Evolutionary conservation across 2,888 invertebrate species (phyloP).

Genomic region (Leucoma salicis): DNA sequence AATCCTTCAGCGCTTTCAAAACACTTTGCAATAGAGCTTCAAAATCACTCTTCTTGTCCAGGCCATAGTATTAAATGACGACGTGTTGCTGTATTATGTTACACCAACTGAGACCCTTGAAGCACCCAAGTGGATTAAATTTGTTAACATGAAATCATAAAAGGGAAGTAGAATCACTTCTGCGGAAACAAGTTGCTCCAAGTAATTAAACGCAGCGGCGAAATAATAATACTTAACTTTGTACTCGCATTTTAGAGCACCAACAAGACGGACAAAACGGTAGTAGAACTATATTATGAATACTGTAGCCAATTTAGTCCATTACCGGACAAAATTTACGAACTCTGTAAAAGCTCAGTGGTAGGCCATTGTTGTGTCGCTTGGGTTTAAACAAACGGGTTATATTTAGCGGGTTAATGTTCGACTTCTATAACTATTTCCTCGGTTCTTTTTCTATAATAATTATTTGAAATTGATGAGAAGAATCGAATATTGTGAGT

Average conservation of each 20-base stretch:
- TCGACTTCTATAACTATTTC: too few species aligned
- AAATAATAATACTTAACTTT: conserved; percentile 12
- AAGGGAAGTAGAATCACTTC: conserved; percentile 36
- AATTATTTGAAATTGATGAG: too few species aligned
- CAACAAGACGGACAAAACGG: conserved; percentile 28
- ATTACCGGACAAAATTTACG: conserved; percentile 67
- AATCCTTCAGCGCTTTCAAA: too few species aligned
- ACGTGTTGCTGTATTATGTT: conserved; percentile 64
- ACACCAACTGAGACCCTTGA: conserved; percentile 46
- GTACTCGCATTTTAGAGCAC: conserved; percentile 32
- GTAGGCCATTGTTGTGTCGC: conserved; percentile 71
- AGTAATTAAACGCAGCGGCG: not conserved
- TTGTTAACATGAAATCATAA: conserved; percentile 55
- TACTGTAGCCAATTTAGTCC: conserved; percentile 63
- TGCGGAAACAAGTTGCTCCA: conserved; percentile 16
- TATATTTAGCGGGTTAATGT: too few species aligned
- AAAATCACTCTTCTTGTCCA: conserved; percentile 46
- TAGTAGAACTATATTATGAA: conserved; percentile 51
- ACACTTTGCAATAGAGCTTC: conserved; percentile 34
- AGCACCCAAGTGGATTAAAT: conserved; percentile 60
- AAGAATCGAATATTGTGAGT: too few species aligned
- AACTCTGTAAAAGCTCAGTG: conserved; percentile 49
- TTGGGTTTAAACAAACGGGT: conserved; percentile 60
- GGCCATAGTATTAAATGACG: conserved; percentile 58
- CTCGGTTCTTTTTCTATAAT: too few species aligned